Conservation (phyloP, 2,113 vertebrate genomes). For the Fulmarus glacialis region DNA sequence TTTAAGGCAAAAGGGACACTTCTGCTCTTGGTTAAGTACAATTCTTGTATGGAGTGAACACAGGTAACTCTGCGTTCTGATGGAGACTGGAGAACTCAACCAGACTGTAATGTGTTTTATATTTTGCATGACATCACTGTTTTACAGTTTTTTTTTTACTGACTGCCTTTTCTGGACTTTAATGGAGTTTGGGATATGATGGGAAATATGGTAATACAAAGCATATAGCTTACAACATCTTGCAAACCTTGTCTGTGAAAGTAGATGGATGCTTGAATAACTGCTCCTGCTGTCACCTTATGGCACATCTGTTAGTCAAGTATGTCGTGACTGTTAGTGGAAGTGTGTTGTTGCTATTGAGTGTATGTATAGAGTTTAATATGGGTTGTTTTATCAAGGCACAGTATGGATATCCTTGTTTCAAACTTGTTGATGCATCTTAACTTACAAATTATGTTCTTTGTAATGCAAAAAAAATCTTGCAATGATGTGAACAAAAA, state of each 20-base stretch:
- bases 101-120: neutral
- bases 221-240: rapidly evolving
- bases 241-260: neutral
- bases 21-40: neutral
- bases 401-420: neutral
- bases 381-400: neutral
- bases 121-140: neutral
- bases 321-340: neutral
- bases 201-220: neutral
- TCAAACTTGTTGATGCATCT: neutral
- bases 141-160: neutral
- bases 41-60: neutral
- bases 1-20: neutral
- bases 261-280: neutral
- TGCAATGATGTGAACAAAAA: neutral
- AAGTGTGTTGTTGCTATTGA: neutral
- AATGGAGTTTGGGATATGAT: neutral
- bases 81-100: neutral
- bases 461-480: neutral
- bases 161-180: neutral
- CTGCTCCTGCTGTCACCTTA: neutral
- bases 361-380: neutral
- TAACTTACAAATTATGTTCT: neutral
- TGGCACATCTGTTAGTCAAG: neutral
- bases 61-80: neutral